Base-by-base conservation (phyloP, 2,888 invertebrate genomes). In the Dysmachus trigonus region DNA sequence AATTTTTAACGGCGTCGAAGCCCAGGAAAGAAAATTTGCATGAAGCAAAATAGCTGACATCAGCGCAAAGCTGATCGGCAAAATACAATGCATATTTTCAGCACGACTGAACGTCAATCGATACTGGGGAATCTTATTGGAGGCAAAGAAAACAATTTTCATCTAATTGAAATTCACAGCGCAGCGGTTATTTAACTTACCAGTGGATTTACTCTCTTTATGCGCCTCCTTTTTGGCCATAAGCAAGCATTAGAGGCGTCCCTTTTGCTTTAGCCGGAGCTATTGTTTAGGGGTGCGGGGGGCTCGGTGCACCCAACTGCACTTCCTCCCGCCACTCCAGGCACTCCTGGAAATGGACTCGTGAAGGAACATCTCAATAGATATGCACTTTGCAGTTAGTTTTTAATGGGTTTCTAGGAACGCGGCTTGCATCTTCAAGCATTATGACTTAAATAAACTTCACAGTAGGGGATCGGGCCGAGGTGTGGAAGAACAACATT, bases 101-200 rank as follows among this genome's bases (percentile, higher is more conserved):
- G 62, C 62, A 62, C 62, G 62, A 62, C 7, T 62, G 27, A 22
- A 22, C 27, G 22, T 22, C 27, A 62, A 62, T 62, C 62, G 62
- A 62, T 62, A 62, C 27, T 62, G 27, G 7, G 22, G 27, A 62
- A 27, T 27, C 62, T 62, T 62, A 62, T 62, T 62, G 62, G 62
- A 62, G 62, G 82, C 82, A 79, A 30, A 76, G 76, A 41, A 85
- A 85, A 53, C 85, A 76, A 77, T 85, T 76, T 85, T 33, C 76
- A 85, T 31, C 41, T 85, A 47, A 85, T 85, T 85, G 74, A 77
- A 76, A 85, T 85, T 76, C 85, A 77, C 47, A 33, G 31, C 85
- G 72, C 85, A 31, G 76, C 33, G 38, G 18, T 74, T 85, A 85
- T 73, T 85, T 85, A 85, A 35, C 73, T 27, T 22, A 47, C 51